Percentiles rank a stretch among this genome's conserved stretches.
These are phyloP conservation scores for Tetramorium parvispinum DNA, from an alignment of 1,140 invertebrate genomes.

Conservation along the genomic window DNA sequence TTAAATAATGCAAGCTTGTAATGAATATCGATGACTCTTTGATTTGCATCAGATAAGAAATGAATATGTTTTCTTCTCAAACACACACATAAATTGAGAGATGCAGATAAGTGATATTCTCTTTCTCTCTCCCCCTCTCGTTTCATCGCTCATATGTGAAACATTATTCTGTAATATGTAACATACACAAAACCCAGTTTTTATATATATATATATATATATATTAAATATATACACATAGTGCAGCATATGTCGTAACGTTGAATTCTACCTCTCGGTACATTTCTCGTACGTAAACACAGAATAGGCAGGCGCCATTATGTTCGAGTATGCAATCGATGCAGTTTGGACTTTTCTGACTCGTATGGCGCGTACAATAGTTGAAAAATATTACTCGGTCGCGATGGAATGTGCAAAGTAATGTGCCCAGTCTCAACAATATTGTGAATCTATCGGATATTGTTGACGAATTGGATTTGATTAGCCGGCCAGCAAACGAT, in stretches of 20 bases:
- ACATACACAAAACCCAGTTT: background rate
- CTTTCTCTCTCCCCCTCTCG: background rate
- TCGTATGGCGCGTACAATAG: background rate
- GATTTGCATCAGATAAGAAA: background rate
- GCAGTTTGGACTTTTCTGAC: constrained; percentile 19
- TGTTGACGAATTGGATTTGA: background rate
- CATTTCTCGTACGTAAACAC: constrained; percentile 41
- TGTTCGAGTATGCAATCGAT: constrained; percentile 46
- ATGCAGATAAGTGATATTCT: too few species aligned
- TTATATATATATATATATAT: background rate
- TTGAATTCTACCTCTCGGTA: background rate
- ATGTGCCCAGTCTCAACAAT: background rate
- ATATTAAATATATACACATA: background rate
- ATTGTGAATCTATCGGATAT: background rate
- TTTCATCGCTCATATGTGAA: background rate
- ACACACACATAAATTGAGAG: too few species aligned
- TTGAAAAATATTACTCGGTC: background rate
- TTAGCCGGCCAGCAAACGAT: constrained; percentile 35
- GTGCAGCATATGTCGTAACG: background rate
- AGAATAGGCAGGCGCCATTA: constrained; percentile 41
- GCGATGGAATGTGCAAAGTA: background rate
- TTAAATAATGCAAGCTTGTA: background rate
- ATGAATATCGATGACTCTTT: constrained; percentile 7
- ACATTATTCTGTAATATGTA: background rate
- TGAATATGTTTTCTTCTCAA: background rate